Base-by-base conservation (phyloP, 2,888 invertebrate species). In the Sisyra terminalis region DNA sequence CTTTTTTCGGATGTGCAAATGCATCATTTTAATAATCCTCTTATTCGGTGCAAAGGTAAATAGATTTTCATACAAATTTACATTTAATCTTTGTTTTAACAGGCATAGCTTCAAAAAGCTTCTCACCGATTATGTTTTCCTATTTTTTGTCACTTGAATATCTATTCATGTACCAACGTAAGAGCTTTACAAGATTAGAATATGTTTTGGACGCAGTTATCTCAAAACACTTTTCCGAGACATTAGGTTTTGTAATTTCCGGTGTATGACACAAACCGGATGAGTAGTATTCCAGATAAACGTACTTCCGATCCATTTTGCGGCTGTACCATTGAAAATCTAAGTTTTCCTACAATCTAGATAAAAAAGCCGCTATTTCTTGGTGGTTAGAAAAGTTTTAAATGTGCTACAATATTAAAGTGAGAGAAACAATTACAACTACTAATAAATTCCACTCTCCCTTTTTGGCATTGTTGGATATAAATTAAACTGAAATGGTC, bases 81-180 rank as follows among this genome's bases (percentile, higher is more conserved):
- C 42, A 42, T 42, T 42, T 42, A 42, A 42, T 42, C 42, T 42
- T 40, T 40, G 31, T 40, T 40, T 40, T 30, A 40, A 40, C 40
- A 40, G 40, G 8, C 16, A 30, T 18, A 3, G 2, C 24, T 5
- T 5, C 24, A 24, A 24, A 24, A 24, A 24, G 3, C 7, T 24
- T 24, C n/a, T n/a, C n/a, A n/a, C n/a, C n/a, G n/a, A n/a, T n/a
- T n/a, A n/a, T n/a, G n/a, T n/a, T n/a, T n/a, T n/a, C n/a, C n/a
- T n/a, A n/a, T n/a, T n/a, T n/a, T n/a, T n/a, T n/a, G n/a, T n/a
- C n/a, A n/a, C n/a, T n/a, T n/a, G n/a, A n/a, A n/a, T n/a, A n/a
- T n/a, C n/a, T n/a, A n/a, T n/a, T n/a, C n/a, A n/a, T n/a, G n/a
- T n/a, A n/a, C n/a, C n/a, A 24, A 24, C 3, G 24, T 7, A 24